Evolutionary conservation across 2,797 vertebrate species (phyloP).

Genomic region (Darevskia mixta): DNA sequence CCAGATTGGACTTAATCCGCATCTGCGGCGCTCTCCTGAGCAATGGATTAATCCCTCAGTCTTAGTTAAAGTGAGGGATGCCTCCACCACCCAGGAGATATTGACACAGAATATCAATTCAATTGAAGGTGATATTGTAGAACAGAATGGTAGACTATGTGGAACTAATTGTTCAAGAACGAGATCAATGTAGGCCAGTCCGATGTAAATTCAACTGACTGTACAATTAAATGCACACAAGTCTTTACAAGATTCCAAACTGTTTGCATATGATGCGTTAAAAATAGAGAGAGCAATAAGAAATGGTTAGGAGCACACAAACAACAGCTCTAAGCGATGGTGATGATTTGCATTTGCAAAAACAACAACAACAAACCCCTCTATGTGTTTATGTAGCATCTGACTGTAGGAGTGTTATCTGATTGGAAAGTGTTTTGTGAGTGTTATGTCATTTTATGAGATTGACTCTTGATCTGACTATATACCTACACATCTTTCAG

Average conservation of each 20-base stretch:
- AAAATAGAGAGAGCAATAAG: not conserved
- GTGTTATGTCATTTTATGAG: not conserved
- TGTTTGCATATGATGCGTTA: slow-evolving; percentile 4
- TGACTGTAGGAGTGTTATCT: slow-evolving; percentile 1
- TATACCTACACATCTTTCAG: not conserved
- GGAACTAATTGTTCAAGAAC: not conserved
- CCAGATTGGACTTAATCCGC: not conserved
- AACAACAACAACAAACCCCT: not conserved
- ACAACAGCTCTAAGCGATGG: not conserved
- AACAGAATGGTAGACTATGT: no score
- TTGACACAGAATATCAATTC: not conserved
- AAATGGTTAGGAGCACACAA: slow-evolving; percentile 8
- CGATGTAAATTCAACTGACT: not conserved
- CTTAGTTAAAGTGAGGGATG: not conserved
- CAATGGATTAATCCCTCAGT: not conserved
- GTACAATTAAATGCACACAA: not conserved
- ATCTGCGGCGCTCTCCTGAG: not conserved
- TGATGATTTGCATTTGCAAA: slow-evolving; percentile 2
- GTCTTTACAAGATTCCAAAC: not conserved
- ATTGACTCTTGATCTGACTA: not conserved
- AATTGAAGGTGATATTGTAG: not conserved
- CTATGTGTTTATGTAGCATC: slow-evolving; percentile 7
- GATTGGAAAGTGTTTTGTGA: slow-evolving; percentile 18
- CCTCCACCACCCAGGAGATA: not conserved
- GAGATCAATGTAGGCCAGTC: not conserved